phyloP scores from a whole-genome alignment of 2,113 vertebrate genomes.

The Cottus gobio region DNA sequence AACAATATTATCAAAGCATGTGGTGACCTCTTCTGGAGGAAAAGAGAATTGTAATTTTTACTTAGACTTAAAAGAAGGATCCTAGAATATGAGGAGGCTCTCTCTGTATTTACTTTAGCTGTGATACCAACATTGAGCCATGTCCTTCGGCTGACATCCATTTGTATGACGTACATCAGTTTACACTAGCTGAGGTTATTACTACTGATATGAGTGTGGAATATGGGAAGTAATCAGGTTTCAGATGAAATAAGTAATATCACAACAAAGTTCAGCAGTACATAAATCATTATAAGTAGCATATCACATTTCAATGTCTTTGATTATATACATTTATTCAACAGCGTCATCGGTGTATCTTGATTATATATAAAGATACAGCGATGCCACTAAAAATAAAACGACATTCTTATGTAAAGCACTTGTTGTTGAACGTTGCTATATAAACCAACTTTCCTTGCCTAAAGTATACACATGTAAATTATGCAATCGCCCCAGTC shows the following conservation, averaged over 20 bases:
- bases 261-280: no score
- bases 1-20: neutral
- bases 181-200: neutral
- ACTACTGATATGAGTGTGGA: neutral
- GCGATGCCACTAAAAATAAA: no score
- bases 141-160: neutral
- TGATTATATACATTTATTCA: no score
- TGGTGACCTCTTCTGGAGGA: conserved; percentile 68
- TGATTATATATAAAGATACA: no score
- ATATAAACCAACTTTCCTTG: no score
- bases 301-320: no score
- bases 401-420: no score
- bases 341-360: no score
- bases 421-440: no score
- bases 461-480: no score
- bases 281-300: no score
- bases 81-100: neutral
- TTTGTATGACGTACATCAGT: neutral
- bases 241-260: neutral
- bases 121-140: neutral
- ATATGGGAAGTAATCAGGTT: neutral
- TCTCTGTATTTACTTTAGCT: neutral
- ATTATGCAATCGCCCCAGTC: no score
- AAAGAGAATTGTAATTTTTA: neutral
- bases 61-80: neutral